Evolutionary conservation across 1,140 invertebrate genomes (phyloP).

Genomic region (Magallana gigas): DNA sequence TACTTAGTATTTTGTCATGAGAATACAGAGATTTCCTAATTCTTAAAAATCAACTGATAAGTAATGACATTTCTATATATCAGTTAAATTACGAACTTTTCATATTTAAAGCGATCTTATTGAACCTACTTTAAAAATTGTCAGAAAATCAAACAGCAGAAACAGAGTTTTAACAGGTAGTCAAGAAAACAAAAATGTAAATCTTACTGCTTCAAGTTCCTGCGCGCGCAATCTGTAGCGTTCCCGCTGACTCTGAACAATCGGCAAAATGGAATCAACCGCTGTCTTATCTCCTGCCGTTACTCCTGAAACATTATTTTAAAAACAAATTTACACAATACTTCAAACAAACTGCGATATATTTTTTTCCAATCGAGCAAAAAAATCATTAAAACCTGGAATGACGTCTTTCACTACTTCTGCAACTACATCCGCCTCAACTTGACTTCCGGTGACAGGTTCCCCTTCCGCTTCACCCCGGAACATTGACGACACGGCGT

Average conservation of each 20-base stretch:
- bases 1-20: no score
- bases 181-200: background rate
- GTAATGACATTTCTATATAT: no score
- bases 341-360: background rate
- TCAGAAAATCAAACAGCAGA: no score
- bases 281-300: constrained; percentile 61
- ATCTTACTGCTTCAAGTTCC: constrained; percentile 79
- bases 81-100: no score
- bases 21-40: no score
- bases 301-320: background rate
- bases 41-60: no score
- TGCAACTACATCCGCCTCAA: constrained; percentile 72
- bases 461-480: constrained; percentile 78
- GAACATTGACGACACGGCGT: constrained; percentile 79
- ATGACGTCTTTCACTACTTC: constrained; percentile 74
- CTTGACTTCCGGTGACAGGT: constrained; percentile 55
- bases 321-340: background rate
- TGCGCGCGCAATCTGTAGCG: constrained; percentile 78
- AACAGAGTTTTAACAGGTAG: background rate
- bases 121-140: no score
- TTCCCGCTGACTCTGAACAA: constrained; percentile 80
- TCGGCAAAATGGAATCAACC: constrained; percentile 78
- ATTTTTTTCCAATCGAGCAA: no score
- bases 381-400: constrained; percentile 50
- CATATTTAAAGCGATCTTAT: no score